Evolutionary conservation across 2,113 vertebrate genomes (phyloP), one percentile per base, ranked within the genome.

Genomic region (Alces alces): DNA sequence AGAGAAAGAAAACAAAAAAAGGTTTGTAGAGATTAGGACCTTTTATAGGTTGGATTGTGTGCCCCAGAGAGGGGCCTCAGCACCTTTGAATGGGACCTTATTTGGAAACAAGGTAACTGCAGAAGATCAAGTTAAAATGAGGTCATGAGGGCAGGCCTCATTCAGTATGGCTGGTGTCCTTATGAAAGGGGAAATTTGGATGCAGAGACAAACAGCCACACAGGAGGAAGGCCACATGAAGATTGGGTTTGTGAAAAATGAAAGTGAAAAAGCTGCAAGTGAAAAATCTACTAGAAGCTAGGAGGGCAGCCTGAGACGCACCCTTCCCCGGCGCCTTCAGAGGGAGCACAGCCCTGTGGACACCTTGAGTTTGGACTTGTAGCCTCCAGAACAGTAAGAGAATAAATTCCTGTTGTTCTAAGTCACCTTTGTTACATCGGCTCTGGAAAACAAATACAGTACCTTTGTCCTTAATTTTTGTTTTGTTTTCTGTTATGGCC

Each of bases 281-380:
- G 0, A 36, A 28, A 17, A 28, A 9, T 16, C 16, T 7, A 0
- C 14, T 1, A 6, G 57, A 36, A 8, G 5, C 39, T 1, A 2
- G 33, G 43, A n/a, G 8, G 28, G 50, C 6, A 4, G 10, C 16
- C 6, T 1, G 54, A 47, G 52, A 12, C 21, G 8, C 5, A 3
- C 2, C 4, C 23, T 28, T 17, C 2, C 39, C 33, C 10, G 3
- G 23, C 0, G 1, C 12, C 78, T 47, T 36, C 6, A 1, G 7
- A 21, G 85, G 45, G 9, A 86, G 4, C 0, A 1, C 1, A 3
- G 28, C 3, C 54, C 30, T 0, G 1, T 0, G 6, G 19, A 79
- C 1, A 2, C 54, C 76, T 45, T 9, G 21, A 17, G 4, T 7
- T 39, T 19, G 13, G 36, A 76, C 70, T 76, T 43, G 70, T 43